Base-by-base conservation (phyloP, 2,888 invertebrate genomes). In the Colletes collaris region DNA sequence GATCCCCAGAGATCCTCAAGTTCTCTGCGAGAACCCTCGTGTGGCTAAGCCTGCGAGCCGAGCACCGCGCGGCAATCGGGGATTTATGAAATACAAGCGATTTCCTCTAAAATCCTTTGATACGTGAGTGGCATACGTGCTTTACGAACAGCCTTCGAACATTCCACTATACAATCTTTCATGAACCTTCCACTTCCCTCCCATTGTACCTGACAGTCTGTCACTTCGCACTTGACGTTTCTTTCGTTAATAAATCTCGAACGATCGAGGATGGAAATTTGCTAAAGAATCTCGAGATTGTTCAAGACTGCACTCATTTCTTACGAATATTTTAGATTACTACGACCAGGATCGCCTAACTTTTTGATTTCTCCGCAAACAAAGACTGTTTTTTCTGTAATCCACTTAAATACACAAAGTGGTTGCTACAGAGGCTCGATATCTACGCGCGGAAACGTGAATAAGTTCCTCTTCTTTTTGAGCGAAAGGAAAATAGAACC, bases 1-100 rank as follows among this genome's bases (percentile, higher is more conserved):
- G 62, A 68, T 66, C 65, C 60, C 58, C 7, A n/a, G 56, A 50
- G 65, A 71, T 73, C 65, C 69, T 71, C 59, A 71, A 74, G 59
- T 71, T 71, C 63, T 65, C 64, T 35, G 62, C 13, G 40, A 76
- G 71, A 73, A 74, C 74, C 71, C 73, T 74, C 65, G 55, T 49
- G 56, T 16, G 53, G 67, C 40, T 68, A 67, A 77, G 72, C 55
- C 27, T 40, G 69, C 62, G 66, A 35, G 65, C 60, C 55, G 46
- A 78, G 62, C 40, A 37, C 55, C 53, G 50, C 8, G 50, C 27
- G 35, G 44, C 37, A 60, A 52, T 59, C 44, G 16, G 69, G 77
- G 76, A 86, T 86, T 86, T 86, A 85, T 84, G 81, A 86, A 86
- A 87, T 80, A 83, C 67, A 71, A 74, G 68, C 78, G 78, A 82